Percentiles rank a stretch among this genome's conserved stretches.
phyloP scores from a whole-genome alignment of 2,113 vertebrate species.

The Dipodomys stephensi region DNA sequence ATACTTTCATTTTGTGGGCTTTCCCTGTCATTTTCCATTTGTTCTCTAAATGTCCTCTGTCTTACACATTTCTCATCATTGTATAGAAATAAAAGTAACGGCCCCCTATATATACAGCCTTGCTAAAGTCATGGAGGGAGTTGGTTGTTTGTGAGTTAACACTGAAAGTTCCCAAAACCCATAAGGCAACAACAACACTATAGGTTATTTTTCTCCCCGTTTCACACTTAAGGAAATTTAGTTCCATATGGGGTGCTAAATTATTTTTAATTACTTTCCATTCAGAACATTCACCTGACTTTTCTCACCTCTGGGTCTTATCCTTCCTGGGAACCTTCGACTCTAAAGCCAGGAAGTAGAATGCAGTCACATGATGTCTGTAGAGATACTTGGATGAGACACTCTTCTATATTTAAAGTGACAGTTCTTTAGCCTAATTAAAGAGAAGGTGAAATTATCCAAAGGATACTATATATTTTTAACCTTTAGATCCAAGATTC shows the following conservation, averaged over 20 bases:
- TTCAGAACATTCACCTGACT: slow-evolving; percentile 67
- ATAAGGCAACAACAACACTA: background rate
- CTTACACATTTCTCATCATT: background rate
- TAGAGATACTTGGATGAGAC: slow-evolving; percentile 50
- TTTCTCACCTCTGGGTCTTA: slow-evolving; percentile 44
- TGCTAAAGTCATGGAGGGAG: background rate
- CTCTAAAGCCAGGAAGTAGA: slow-evolving; percentile 65
- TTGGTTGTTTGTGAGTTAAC: background rate
- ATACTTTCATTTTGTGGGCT: background rate
- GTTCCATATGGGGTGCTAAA: slow-evolving; percentile 46
- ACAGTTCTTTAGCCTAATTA: slow-evolving; percentile 74
- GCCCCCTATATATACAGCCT: background rate
- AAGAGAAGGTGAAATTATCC: slow-evolving; percentile 17
- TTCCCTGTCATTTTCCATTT: background rate
- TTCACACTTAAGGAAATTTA: slow-evolving; percentile 50
- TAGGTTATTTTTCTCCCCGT: slow-evolving; percentile 45
- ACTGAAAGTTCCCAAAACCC: slow-evolving; percentile 49
- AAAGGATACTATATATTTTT: background rate
- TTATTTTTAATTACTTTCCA: slow-evolving; percentile 62
- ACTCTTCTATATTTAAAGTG: slow-evolving; percentile 76
- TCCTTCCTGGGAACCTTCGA: slow-evolving; percentile 21
- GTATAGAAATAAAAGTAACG: background rate
- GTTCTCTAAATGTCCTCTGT: background rate
- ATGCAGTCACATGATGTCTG: slow-evolving; percentile 32
- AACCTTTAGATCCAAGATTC: background rate